These are phyloP conservation scores for Microtus oregoni DNA, from an alignment of 2,113 vertebrate genomes.

Conservation along the genomic window DNA sequence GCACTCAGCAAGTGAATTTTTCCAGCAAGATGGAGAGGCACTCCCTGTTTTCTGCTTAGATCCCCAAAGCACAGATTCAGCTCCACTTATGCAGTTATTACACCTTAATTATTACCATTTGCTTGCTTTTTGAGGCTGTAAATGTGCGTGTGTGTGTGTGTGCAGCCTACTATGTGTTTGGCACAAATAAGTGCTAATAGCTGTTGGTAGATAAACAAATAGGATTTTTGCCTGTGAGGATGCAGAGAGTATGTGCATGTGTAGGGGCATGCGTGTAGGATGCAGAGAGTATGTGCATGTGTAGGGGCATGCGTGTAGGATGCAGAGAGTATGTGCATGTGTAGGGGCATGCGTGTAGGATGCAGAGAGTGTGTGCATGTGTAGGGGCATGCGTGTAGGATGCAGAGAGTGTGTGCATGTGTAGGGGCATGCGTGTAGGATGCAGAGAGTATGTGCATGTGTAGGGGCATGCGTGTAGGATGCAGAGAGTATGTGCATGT, in stretches of 20 bases:
- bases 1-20: slow-evolving; percentile 65
- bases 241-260: slow-evolving; percentile 67
- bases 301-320: background rate
- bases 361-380: slow-evolving; percentile 45
- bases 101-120: slow-evolving; percentile 27
- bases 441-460: slow-evolving; percentile 59
- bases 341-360: background rate
- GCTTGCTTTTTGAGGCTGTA: slow-evolving; percentile 52
- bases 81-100: background rate
- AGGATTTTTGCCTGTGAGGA: slow-evolving; percentile 55
- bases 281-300: background rate
- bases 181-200: slow-evolving; percentile 54
- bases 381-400: slow-evolving; percentile 76
- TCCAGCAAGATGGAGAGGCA: slow-evolving; percentile 65
- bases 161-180: slow-evolving; percentile 58
- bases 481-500: slow-evolving; percentile 46
- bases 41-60: slow-evolving; percentile 39
- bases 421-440: slow-evolving; percentile 76
- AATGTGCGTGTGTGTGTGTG: background rate
- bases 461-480: background rate
- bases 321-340: slow-evolving; percentile 47
- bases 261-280: slow-evolving; percentile 78
- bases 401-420: background rate
- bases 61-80: slow-evolving; percentile 19
- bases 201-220: slow-evolving; percentile 64